phyloP scores from a whole-genome alignment of 2,888 invertebrate genomes.

The Hypercompe scribonia region DNA sequence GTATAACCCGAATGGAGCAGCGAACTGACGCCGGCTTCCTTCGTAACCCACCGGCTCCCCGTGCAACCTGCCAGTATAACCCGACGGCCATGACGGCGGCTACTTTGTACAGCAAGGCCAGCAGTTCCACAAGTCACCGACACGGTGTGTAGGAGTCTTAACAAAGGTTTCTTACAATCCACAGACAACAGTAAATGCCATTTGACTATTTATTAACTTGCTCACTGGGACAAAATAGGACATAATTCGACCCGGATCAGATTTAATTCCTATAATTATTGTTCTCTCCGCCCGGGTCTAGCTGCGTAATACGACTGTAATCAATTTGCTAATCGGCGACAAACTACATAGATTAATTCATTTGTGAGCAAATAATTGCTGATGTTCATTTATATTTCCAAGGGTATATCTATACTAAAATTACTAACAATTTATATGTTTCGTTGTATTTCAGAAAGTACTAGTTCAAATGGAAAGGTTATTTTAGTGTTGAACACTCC shows the following conservation, averaged over 20 bases:
- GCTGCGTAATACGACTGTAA: conserved; percentile 33
- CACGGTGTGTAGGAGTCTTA: too few relatives aligned
- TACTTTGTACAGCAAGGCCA: too few relatives aligned
- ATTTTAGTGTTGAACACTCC: too few relatives aligned
- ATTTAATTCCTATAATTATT: conserved; percentile 48
- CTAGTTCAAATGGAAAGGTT: too few relatives aligned
- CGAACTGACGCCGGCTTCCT: too few relatives aligned
- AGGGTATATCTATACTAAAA: not conserved
- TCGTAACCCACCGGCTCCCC: too few relatives aligned
- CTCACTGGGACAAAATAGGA: conserved; percentile 34
- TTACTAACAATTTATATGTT: too few relatives aligned
- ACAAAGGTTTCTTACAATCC: conserved; percentile 29
- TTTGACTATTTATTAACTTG: conserved; percentile 45
- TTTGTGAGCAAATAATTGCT: conserved; percentile 21
- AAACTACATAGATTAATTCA: conserved; percentile 14
- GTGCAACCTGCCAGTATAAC: too few relatives aligned
- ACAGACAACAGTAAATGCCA: conserved; percentile 28
- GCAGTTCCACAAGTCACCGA: too few relatives aligned
- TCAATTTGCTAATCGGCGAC: conserved; percentile 37
- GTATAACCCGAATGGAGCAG: too few relatives aligned
- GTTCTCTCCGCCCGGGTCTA: conserved; percentile 22
- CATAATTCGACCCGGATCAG: conserved; percentile 30
- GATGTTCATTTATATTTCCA: not conserved
- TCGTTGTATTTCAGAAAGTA: too few relatives aligned
- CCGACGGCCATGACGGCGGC: too few relatives aligned